Base-by-base conservation (phyloP, 2,888 invertebrate species). In the Cantharis rustica region DNA sequence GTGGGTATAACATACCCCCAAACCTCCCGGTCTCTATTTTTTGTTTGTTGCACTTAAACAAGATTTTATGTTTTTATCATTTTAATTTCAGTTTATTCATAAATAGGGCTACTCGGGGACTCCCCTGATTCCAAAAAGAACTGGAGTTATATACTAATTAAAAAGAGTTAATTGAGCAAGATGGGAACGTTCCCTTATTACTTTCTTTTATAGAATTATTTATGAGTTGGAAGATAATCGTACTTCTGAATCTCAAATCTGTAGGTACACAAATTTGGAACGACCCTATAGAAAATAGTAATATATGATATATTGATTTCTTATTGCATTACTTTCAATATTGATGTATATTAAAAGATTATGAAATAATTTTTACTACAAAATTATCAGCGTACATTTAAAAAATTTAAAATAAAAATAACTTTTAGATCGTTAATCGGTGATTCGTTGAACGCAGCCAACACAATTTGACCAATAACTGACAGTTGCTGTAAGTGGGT, bases 391-490 rank as follows among this genome's bases (percentile, higher is more conserved):
- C 7, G n/a, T 7, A n/a, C n/a, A 47, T 47, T 47, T n/a, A 7
- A 7, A 2, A 47, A 47, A 47, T 47, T 47, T 9, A 47, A 47
- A 47, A n/a, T 47, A 47, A 47, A 47, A 47, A 47, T 47, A 47
- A 3, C n/a, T n/a, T n/a, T n/a, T n/a, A 47, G 47, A 47, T 47
- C 61, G 61, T 69, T 47, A 27, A 10, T 62, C 61, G 66, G 64
- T 76, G 76, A 80, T 73, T 79, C 64, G 64, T 66, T 66, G 64
- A 20, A 66, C 64, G 82, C 82, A 83, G 84, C 83, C 83, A 83
- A 84, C 77, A 79, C 72, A 79, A 81, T 82, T 82, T 83, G 80
- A 80, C 83, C 84, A 83, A 84, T 83, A 83, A 82, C 76, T 27
- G 27, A 68, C 61, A 26, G 62, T 66, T 66, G 74, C 78, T 79